Evolutionary conservation across 1,140 invertebrate species (phyloP).

Genomic region (Myzus persicae): DNA sequence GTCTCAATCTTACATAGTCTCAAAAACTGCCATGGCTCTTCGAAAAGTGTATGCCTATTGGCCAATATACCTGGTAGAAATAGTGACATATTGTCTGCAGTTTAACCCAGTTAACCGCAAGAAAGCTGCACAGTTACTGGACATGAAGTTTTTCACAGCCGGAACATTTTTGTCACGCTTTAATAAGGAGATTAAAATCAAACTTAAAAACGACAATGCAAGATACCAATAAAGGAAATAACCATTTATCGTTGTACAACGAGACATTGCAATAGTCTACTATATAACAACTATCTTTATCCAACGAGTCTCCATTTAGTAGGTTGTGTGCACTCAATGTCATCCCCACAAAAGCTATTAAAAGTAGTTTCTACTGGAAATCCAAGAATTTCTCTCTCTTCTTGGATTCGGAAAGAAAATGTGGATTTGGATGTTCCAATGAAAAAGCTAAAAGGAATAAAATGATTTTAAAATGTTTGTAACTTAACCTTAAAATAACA

Average conservation of each 20-base stretch:
- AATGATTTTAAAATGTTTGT: neutral
- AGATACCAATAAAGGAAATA: neutral
- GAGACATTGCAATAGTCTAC: neutral
- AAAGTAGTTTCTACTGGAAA: conserved; percentile 84
- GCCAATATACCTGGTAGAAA: neutral
- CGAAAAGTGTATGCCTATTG: neutral
- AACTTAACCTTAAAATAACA: conserved; percentile 53
- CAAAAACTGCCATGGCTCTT: neutral
- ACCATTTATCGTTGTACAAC: neutral
- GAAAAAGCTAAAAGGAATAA: conserved; percentile 72
- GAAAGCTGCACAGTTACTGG: neutral
- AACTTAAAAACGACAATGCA: neutral
- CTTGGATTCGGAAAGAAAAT: conserved; percentile 95
- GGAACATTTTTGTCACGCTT: neutral
- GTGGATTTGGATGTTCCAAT: conserved; percentile 94
- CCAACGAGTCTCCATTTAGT: conserved; percentile 59
- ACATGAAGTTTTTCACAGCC: neutral
- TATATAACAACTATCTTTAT: conserved; percentile 7
- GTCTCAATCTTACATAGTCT: neutral
- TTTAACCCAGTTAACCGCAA: neutral
- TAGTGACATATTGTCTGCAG: conserved; percentile 11
- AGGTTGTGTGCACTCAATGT: conserved; percentile 60
- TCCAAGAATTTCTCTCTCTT: conserved; percentile 94
- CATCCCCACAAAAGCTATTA: conserved; percentile 80
- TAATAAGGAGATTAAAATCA: neutral